Base-by-base conservation (phyloP, 2,888 invertebrate genomes). In the Drosophila bunnanda region DNA sequence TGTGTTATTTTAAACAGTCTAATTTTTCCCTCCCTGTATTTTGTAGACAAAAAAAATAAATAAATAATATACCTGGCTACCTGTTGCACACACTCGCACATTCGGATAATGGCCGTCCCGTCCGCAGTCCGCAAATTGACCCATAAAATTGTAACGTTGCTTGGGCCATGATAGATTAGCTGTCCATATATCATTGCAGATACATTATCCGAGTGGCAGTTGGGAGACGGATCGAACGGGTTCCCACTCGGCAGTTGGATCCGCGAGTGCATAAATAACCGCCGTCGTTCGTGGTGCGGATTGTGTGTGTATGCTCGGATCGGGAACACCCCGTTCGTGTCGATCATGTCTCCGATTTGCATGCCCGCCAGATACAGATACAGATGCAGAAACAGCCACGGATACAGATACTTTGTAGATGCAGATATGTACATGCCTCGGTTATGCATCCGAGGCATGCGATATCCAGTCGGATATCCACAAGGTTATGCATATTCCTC, bases 61-160 rank as follows among this genome's bases (percentile, higher is more conserved):
- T 12, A n/a, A n/a, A n/a, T n/a, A n/a, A n/a, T n/a, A 22, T 39
- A 39, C 39, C 25, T 43, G 68, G 69, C 70, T 72, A 70, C 72
- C 61, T 36, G 61, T 72, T 60, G 56, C 41, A 65, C 53, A 43
- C 52, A 50, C 36, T 30, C 56, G 15, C 39, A 53, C 43, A 57
- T 38, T 20, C 50, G 43, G 60, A 41, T 64, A 79, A 73, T 80
- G 72, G 55, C 44, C 69, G 66, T 70, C 50, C 50, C 20, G 50
- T 50, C 32, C 32, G 32, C 50, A 32, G 50, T 52, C 71, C 78
- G 79, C 72, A 76, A 78, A 80, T 78, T 87, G 76, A 81, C 82
- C 80, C 82, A 85, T 77, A 71, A 79, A 75, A 36, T 48, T 60
- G 53, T 58, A 72, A 55, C 66, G 30, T 58, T 50, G 52, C 65